These are phyloP conservation scores for Drosophila anceps DNA, from an alignment of 2,888 invertebrate genomes.

Conservation along the genomic window DNA sequence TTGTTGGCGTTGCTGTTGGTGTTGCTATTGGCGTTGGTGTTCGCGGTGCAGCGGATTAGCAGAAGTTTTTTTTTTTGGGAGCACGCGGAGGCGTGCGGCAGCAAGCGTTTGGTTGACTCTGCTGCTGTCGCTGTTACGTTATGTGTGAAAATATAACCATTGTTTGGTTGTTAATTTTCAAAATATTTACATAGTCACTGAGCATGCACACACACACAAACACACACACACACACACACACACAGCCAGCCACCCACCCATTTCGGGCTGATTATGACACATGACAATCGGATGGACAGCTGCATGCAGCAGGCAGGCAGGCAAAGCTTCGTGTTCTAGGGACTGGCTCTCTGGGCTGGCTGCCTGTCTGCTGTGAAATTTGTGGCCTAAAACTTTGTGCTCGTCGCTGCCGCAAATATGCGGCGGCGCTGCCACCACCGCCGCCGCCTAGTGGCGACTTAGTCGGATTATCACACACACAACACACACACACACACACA, in stretches of 20 bases:
- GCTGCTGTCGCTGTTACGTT: slow-evolving; percentile 37
- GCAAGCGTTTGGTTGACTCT: slow-evolving; percentile 1
- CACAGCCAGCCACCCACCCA: slow-evolving; percentile 4
- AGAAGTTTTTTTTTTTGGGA: no score
- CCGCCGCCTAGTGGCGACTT: slow-evolving; percentile 30
- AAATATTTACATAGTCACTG: slow-evolving; percentile 61
- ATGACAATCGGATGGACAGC: slow-evolving; percentile 60
- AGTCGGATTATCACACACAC: slow-evolving; percentile 11
- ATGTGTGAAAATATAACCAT: slow-evolving; percentile 73
- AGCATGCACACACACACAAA: slow-evolving; percentile 19
- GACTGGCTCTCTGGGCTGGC: not conserved
- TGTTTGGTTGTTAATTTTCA: slow-evolving; percentile 70
- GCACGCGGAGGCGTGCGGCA: not conserved
- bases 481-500: not conserved
- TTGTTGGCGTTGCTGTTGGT: not conserved
- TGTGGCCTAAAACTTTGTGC: slow-evolving; percentile 56
- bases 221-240: slow-evolving; percentile 4
- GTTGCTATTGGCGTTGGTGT: not conserved
- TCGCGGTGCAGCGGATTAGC: slow-evolving; percentile 10
- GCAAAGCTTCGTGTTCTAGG: slow-evolving; percentile 3
- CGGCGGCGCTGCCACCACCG: slow-evolving; percentile 14
- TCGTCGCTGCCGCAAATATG: slow-evolving; percentile 59
- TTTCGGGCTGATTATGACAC: slow-evolving; percentile 52
- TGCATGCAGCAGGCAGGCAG: slow-evolving; percentile 29
- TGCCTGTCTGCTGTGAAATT: slow-evolving; percentile 48